Evolutionary conservation across 2,888 invertebrate species (phyloP), one percentile per base, ranked within the genome.

Genomic region (Drosophila meridionalis): DNA sequence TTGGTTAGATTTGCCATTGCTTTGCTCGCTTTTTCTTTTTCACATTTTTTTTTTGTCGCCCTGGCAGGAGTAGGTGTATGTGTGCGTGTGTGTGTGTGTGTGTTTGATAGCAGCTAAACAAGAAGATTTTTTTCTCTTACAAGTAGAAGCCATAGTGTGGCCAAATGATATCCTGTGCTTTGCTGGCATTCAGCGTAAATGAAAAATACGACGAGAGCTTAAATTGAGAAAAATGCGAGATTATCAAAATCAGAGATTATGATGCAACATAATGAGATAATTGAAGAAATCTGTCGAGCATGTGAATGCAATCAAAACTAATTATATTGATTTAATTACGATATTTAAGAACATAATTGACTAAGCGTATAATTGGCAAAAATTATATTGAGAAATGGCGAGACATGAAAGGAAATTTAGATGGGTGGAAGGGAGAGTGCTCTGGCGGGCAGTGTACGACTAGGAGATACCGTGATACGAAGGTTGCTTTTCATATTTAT

Each of bases 1-100:
- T 87, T 74, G 86, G 76, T 83, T 83, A 81, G 87, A 88, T 84
- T 88, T 84, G 67, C 79, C 70, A 75, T 72, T 68, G 72, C 67
- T 64, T 77, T 78, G 12, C 28, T 47, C 34, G n/a, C 28, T 42
- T 55, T 34, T 20, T 12, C 14, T 36, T n/a, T 26, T n/a, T 59
- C 36, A 6, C 36, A 20, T 53, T 43, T 58, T 12, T 12, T 59
- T 50, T 59, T 45, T 60, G 12, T 2, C 30, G 36, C 12, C 14
- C 20, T 26, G 11, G 20, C 8, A 32, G 32, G 11, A 4, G 34
- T 20, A 28, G 55, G 11, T 59, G 57, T 38, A n/a, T 34, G 48
- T 28, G 11, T 30, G 0, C 11, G 36, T 20, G 40, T 42, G 28
- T 40, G 38, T 14, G 28, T 55, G 55, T 14, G 47, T 34, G 30